Percentiles rank a stretch among this genome's conserved stretches.
Conservation (phyloP, 53 echinoderm and acorn worm genomes). For the Holothuria scabra region DNA sequence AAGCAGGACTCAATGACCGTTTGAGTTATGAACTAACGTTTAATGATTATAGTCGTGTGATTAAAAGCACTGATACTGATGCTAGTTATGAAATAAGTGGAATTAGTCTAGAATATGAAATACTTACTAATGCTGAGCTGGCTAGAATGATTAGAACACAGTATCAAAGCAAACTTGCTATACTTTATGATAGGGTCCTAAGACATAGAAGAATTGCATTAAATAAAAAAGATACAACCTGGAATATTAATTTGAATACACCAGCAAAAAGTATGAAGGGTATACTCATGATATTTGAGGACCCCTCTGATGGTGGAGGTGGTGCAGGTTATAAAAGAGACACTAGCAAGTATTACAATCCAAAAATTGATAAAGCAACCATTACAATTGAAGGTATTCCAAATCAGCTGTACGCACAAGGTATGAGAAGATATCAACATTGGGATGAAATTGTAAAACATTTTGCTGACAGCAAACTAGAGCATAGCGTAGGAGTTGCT, state of each 20-base stretch:
- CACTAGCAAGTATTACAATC: no score
- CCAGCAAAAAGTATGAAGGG: neutral
- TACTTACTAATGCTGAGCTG: neutral
- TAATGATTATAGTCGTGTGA: neutral
- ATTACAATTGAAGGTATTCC: no score
- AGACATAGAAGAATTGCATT: neutral
- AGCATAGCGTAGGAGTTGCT: no score
- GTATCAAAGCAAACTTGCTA: no score
- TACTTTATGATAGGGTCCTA: neutral
- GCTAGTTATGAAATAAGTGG: neutral
- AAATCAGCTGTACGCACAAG: neutral
- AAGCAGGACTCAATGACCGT: neutral
- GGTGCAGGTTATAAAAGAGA: no score
- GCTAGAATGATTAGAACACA: no score
- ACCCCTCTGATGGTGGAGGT: no score
- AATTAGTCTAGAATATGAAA: neutral
- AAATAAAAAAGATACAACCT: neutral
- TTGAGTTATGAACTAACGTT: neutral
- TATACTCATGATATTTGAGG: no score
- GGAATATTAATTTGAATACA: no score
- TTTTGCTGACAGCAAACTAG: no score
- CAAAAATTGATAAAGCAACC: no score
- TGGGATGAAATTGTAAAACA: neutral
- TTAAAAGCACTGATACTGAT: neutral
- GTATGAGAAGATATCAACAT: neutral